Base-by-base conservation (phyloP, 1,140 invertebrate species). In the Riptortus pedestris region DNA sequence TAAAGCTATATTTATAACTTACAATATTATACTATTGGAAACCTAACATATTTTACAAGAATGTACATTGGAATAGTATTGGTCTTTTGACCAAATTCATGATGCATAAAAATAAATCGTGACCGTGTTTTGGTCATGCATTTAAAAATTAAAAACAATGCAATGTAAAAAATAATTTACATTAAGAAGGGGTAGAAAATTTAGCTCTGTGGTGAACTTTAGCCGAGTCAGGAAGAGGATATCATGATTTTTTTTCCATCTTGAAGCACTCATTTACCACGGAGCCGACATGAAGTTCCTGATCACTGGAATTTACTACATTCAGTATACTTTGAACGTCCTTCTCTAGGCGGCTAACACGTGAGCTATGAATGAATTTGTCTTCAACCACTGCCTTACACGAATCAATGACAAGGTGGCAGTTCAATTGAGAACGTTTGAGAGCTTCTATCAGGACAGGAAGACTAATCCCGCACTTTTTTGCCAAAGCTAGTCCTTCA, bases 201-300 rank as follows among this genome's bases (percentile, higher is more conserved):
- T n/a, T n/a, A n/a, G n/a, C n/a, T n/a, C 90, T 80, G 72, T 93
- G 87, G 76, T 93, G 96, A 65, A 96, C 90, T 60, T 93, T 90
- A 66, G 91, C 86, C 16, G 88, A 88, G 77, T 98, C 94, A 74
- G 93, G 89, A 70, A 90, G 88, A 16, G 88, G 88, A 73, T 94
- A 96, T 16, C 93, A 93, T 62, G 95, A 82, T 60, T 90, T 84
- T 74, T 93, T 91, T 57, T 92, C 91, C 74, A 95, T 91, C 76
- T 97, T 96, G 77, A 91, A 97, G 62, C 94, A 84, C 79, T 96
- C 93, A 76, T 97, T 97, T 33, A 92, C 91, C 38, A 91, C 84
- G 24, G 93, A 88, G 5, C 91, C 87, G 18, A 97, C 79, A 43
- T 91, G 89, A 55, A 96, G 78, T 0, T 93, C 91, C 73, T 96